Base-by-base conservation (phyloP, 2,797 vertebrate species). In the Sebastes miniatus region DNA sequence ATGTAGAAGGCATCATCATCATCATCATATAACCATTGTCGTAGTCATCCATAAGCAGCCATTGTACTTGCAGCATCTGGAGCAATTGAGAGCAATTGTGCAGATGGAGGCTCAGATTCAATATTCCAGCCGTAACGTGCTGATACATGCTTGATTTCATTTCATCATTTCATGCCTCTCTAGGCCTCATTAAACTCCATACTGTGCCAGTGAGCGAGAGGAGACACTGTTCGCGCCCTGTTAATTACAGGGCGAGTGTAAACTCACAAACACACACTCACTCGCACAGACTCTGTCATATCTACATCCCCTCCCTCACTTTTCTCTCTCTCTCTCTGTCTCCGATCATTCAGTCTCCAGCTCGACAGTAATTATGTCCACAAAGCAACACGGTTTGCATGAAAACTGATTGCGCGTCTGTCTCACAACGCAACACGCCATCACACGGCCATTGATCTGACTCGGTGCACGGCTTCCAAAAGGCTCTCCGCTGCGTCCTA, bases 121-220 rank as follows among this genome's bases (percentile, higher is more conserved):
- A 81, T 90, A 85, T 85, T 89, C 83, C 71, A 54, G 32, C 61
- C n/a, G 13, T 89, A 77, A 88, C 47, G 11, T 56, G 79, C 81
- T 56, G 80, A 87, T 87, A 80, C 68, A 78, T 71, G 77, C 83
- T 71, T 87, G 83, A 90, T 93, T 92, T 88, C 69, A 85, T 88
- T 87, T 88, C 73, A 92, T 89, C 79, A 83, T 81, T 90, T 86
- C 87, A 80, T 81, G 86, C 82, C 79, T 89, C 83, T 83, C 80
- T 83, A 81, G 85, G 86, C 85, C 83, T 92, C 87, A 80, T 91
- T 91, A 90, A 85, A 78, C 80, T 83, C 84, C 58, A 59, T 64
- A 78, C 80, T 79, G 76, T 83, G 72, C 79, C 84, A 58, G 73
- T 16, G 72, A 75, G 64, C 61, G 63, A 70, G 70, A 77, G 77